Evolutionary conservation across 1,140 invertebrate genomes (phyloP).

Genomic region (Potamilus streckersoni): DNA sequence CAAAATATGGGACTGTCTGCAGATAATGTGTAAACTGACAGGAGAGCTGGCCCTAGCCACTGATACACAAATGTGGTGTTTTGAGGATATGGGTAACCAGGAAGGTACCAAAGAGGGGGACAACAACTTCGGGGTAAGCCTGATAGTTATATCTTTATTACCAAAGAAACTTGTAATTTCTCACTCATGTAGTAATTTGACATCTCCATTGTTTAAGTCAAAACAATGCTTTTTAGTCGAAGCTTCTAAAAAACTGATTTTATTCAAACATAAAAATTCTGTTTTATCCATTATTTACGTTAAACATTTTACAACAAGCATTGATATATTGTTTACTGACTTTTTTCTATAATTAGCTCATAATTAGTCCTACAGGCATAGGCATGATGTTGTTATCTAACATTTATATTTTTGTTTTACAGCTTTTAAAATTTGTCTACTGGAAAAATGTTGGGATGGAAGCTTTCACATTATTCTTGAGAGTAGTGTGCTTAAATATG

Average conservation of each 20-base stretch:
- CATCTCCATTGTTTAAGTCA: not conserved
- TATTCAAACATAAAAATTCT: no score
- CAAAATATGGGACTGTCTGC: conserved; percentile 43
- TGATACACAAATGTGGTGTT: conserved; percentile 44
- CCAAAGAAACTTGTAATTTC: not conserved
- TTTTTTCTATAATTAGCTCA: no score
- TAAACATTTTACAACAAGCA: no score
- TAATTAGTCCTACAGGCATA: no score
- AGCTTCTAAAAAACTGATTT: not conserved
- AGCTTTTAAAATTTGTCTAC: no score
- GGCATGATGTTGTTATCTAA: no score
- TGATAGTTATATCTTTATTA: not conserved
- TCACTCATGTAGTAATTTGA: not conserved
- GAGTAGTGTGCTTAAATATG: no score
- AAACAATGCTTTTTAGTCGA: not conserved
- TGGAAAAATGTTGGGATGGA: no score
- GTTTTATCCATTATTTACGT: no score
- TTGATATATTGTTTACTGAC: no score
- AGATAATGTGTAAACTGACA: conserved; percentile 46
- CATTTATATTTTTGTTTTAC: no score
- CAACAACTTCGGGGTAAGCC: not conserved
- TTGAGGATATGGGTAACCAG: conserved; percentile 29
- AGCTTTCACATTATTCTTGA: no score
- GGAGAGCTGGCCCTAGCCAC: conserved; percentile 60
- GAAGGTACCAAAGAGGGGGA: conserved; percentile 11